Evolutionary conservation across 2,888 invertebrate genomes (phyloP).

Genomic region (Trichogramma dendrolimi): DNA sequence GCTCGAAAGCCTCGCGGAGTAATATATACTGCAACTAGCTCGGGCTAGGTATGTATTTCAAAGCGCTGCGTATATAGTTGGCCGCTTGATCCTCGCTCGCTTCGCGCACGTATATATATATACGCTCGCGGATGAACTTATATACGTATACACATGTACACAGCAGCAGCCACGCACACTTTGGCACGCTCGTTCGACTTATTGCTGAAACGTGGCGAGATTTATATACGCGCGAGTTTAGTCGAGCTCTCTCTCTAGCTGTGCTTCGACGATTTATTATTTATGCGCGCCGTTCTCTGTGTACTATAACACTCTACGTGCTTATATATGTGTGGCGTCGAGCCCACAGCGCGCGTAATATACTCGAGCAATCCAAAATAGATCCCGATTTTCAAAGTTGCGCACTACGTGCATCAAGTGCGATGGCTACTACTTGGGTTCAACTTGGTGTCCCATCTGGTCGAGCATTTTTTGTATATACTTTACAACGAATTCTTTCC

Average conservation of each 20-base stretch:
- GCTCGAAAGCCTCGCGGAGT: conserved; percentile 33
- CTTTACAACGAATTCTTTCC: too few species aligned
- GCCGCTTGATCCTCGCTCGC: not conserved
- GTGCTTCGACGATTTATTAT: conserved; percentile 40
- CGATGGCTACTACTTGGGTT: too few species aligned
- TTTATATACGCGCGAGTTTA: conserved; percentile 50
- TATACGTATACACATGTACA: too few species aligned
- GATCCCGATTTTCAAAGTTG: too few species aligned
- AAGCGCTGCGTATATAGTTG: conserved; percentile 13
- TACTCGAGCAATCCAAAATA: too few species aligned
- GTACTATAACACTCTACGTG: conserved; percentile 5
- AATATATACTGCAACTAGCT: conserved; percentile 25
- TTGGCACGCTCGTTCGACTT: conserved; percentile 40
- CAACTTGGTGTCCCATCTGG: too few species aligned
- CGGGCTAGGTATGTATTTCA: too few species aligned
- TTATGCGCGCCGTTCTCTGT: too few species aligned
- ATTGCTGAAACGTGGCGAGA: conserved; percentile 52
- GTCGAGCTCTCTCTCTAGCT: conserved; percentile 28
- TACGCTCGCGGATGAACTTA: conserved; percentile 40
- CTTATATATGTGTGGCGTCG: conserved; percentile 28
- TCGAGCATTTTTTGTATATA: too few species aligned
- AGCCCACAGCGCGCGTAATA: conserved; percentile 32
- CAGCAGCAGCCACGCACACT: too few species aligned
- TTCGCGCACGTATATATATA: too few species aligned
- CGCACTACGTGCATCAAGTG: too few species aligned